Percentiles rank a stretch among this genome's conserved stretches.
Evolutionary conservation across 2,113 vertebrate species (phyloP).

Genomic region (Notechis scutatus): DNA sequence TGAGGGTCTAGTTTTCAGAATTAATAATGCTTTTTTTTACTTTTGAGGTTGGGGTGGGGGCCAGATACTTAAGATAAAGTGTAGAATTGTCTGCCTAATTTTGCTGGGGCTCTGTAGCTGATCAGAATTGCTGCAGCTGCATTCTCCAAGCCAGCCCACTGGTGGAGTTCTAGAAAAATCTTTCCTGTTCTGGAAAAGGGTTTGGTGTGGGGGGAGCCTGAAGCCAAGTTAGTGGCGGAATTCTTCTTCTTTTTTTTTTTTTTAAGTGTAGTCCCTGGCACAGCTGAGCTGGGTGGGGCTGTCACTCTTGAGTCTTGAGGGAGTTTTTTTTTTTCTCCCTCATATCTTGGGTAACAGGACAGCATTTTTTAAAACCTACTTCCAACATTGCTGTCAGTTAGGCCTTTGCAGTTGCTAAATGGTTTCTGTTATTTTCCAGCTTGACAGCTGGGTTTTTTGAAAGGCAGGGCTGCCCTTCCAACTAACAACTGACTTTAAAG

Average conservation of each 20-base stretch:
- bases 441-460: background rate
- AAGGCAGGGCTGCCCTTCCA: background rate
- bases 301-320: too few species aligned
- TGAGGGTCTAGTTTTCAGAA: background rate
- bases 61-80: background rate
- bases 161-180: conserved; percentile 6
- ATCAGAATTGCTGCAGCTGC: background rate
- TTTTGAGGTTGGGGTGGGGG: background rate
- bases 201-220: background rate
- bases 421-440: background rate
- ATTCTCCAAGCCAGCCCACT: background rate
- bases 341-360: background rate
- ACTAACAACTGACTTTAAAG: too few species aligned
- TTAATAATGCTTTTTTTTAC: background rate
- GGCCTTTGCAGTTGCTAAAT: background rate
- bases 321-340: accelerated
- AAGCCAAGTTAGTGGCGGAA: background rate
- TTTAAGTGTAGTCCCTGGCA: background rate
- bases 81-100: background rate
- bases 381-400: background rate
- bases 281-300: background rate
- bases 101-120: background rate
- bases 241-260: background rate
- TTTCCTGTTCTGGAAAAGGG: background rate
- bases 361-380: background rate